phyloP scores from a whole-genome alignment of 2,797 vertebrate genomes.

The Neomorphus geoffroyi region DNA sequence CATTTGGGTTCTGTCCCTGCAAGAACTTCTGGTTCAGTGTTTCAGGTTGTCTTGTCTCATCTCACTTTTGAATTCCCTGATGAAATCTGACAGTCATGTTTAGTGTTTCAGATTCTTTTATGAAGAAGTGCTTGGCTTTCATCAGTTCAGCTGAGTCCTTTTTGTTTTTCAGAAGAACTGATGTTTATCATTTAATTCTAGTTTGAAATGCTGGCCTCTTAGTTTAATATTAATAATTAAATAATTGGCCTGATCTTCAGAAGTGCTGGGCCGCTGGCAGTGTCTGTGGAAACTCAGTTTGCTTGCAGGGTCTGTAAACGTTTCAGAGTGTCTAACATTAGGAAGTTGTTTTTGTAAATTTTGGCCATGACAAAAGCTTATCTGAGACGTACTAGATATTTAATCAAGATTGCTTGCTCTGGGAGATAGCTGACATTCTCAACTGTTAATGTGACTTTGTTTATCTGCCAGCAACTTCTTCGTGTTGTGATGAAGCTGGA shows the following conservation, averaged over 20 bases:
- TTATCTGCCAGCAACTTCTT: background rate
- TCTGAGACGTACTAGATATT: background rate
- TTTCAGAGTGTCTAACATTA: background rate
- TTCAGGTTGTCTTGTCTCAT: background rate
- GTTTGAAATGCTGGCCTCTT: background rate
- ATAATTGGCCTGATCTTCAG: conserved; percentile 13
- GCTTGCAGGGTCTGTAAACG: background rate
- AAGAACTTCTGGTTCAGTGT: background rate
- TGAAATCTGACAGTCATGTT: background rate
- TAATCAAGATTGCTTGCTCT: background rate
- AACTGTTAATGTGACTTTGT: background rate
- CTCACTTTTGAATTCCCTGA: background rate
- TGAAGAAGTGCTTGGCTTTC: background rate
- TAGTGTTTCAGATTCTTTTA: background rate
- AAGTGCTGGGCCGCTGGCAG: conserved; percentile 39
- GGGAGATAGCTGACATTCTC: background rate
- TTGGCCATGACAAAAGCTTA: conserved; percentile 1
- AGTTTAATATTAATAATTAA: conserved; percentile 51
- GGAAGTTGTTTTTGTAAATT: conserved; percentile 30
- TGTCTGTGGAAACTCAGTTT: conserved; percentile 28
- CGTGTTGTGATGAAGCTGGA: background rate
- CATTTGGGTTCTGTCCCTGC: background rate
- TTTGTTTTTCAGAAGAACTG: background rate
- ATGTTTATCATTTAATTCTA: conserved; percentile 11
- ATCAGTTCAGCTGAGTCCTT: background rate